Percentiles rank a stretch among this genome's conserved stretches.
These are phyloP conservation scores for Chiloscyllium plagiosum DNA, from an alignment of 2,113 vertebrate species.

Conservation along the genomic window DNA sequence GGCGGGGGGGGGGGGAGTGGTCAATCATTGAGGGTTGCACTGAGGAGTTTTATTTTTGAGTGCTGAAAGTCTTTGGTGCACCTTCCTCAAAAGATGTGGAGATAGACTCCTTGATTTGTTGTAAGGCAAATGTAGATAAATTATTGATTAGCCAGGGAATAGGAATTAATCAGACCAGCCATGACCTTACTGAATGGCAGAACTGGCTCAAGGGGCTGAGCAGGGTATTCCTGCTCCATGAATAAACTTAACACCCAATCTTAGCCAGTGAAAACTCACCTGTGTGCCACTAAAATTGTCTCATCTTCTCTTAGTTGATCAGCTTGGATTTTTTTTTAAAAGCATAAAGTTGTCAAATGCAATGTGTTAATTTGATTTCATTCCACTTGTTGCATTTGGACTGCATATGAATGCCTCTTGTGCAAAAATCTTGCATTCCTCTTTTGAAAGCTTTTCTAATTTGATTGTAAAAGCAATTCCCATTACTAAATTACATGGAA, in stretches of 20 bases:
- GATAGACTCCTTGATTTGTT: too few species aligned
- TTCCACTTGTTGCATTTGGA: neutral
- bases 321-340: neutral
- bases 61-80: too few species aligned
- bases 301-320: neutral
- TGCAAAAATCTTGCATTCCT: neutral
- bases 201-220: too few species aligned
- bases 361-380: neutral
- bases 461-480: neutral
- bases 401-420: neutral
- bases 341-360: neutral
- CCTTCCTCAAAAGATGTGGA: too few species aligned
- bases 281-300: neutral
- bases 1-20: too few species aligned
- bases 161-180: too few species aligned
- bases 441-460: neutral
- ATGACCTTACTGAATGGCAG: too few species aligned
- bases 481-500: neutral
- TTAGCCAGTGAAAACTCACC: neutral
- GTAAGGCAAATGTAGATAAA: too few species aligned
- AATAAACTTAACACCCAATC: neutral
- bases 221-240: too few species aligned
- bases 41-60: too few species aligned
- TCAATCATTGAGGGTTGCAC: too few species aligned
- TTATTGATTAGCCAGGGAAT: too few species aligned